These are phyloP conservation scores for Sterna hirundo DNA, from an alignment of 2,113 vertebrate genomes.

Conservation along the genomic window DNA sequence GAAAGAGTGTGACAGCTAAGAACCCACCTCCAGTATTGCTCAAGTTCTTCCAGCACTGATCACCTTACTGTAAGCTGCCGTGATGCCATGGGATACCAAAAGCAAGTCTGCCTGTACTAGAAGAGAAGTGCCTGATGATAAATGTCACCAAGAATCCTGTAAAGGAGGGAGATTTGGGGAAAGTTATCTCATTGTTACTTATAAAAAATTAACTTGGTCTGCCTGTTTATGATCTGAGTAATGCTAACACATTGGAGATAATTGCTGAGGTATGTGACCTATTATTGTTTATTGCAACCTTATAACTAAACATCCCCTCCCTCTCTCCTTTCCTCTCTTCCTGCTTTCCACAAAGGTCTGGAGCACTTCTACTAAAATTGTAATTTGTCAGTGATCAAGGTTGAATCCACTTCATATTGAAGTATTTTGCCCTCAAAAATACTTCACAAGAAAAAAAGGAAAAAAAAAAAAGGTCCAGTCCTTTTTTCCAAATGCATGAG, in stretches of 20 bases:
- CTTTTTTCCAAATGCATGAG: not conserved
- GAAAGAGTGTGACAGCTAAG: not conserved
- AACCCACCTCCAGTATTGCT: not conserved
- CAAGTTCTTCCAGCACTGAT: not conserved
- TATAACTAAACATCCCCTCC: not conserved
- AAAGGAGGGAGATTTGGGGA: not conserved
- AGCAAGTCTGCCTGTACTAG: not conserved
- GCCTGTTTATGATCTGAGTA: not conserved
- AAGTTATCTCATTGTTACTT: not conserved
- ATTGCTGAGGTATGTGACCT: not conserved
- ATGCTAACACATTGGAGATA: not conserved
- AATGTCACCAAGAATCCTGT: not conserved
- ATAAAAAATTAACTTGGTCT: not conserved
- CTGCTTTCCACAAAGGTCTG: not conserved
- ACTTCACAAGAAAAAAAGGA: not conserved
- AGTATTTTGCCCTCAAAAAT: not conserved
- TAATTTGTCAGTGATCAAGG: not conserved
- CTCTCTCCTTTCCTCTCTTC: not conserved
- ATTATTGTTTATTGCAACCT: not conserved
- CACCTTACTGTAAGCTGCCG: not conserved
- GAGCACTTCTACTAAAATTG: not conserved
- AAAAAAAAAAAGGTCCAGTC: accelerated
- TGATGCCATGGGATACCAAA: not conserved
- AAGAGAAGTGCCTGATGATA: not conserved
- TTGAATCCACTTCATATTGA: not conserved